Evolutionary conservation across 2,888 invertebrate genomes (phyloP), one percentile per base, ranked within the genome.

Genomic region (Stenurella melanura): DNA sequence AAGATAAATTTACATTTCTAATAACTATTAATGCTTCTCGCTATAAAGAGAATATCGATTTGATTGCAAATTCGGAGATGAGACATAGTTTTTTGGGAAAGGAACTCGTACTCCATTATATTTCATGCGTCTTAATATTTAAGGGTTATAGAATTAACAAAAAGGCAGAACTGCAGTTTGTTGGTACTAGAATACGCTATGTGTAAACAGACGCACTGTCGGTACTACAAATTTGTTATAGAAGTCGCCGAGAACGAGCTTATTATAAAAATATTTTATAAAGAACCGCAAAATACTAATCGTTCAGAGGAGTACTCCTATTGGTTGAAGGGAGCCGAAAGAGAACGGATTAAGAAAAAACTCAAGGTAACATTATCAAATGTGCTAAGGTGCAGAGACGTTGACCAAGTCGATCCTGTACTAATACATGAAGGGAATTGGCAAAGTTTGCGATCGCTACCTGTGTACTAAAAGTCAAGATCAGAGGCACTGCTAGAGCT

Each of bases 401-500:
- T 63, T n/a, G 30, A 30, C 6, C 11, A 63, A 15, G 63, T n/a
- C 34, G 30, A 63, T 34, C 34, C 63, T 26, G 34, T 15, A 15
- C 9, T 63, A 17, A n/a, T 63, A 3, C 6, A 6, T 4, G 63
- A 63, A 9, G 63, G 63, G 17, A 63, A 63, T 26, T 63, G 63
- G 63, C 63, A 63, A 63, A 63, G 34, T 34, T 10, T 63, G 3
- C 21, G 63, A 15, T 63, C 57, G 1, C 57, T 56, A 10, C 56
- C 56, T 6, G 56, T 54, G 4, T 56, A 69, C 21, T 34, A 69
- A n/a, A 69, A 54, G 17, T 17, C 26, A 6, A 69, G 30, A 30
- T 30, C 56, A 26, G 30, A 30, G 21, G 66, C 74, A n/a, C 11
- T 34, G 63, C 60, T 21, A 50, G 50, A 42, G n/a, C n/a, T n/a